These are phyloP conservation scores for Ceratina calcarata DNA, from an alignment of 1,140 invertebrate genomes.

Conservation along the genomic window DNA sequence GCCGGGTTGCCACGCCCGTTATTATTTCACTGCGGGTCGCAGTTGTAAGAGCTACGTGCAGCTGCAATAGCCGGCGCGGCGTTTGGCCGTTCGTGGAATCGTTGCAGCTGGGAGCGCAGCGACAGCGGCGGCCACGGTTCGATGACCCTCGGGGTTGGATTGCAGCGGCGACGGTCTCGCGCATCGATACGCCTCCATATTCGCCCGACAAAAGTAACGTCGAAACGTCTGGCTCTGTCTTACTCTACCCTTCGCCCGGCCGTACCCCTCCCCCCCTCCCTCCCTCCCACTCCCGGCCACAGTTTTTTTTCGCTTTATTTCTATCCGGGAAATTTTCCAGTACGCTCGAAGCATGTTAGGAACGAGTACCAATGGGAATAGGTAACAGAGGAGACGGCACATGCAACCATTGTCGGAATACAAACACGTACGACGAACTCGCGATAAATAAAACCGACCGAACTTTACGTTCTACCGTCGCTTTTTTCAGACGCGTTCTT, in stretches of 20 bases:
- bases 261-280: too few relatives aligned
- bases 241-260: too few relatives aligned
- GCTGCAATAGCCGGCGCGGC: conserved; percentile 41
- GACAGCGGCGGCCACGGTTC: conserved; percentile 31
- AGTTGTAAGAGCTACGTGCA: conserved; percentile 50
- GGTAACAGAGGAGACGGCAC: neutral
- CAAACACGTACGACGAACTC: neutral
- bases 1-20: conserved; percentile 42
- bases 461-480: too few relatives aligned
- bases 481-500: too few relatives aligned
- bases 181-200: conserved; percentile 49
- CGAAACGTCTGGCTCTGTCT: conserved; percentile 11
- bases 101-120: conserved; percentile 30
- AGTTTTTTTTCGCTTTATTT: neutral
- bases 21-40: conserved; percentile 36
- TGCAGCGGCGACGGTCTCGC: conserved; percentile 44
- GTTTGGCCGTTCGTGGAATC: conserved; percentile 39
- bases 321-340: conserved; percentile 27
- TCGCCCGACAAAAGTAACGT: conserved; percentile 51
- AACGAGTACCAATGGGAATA: neutral
- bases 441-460: neutral
- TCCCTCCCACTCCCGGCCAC: neutral
- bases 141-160: conserved; percentile 48
- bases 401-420: neutral
- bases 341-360: conserved; percentile 8